phyloP scores from a whole-genome alignment of 2,113 vertebrate species.

The Phrynosoma platyrhinos region DNA sequence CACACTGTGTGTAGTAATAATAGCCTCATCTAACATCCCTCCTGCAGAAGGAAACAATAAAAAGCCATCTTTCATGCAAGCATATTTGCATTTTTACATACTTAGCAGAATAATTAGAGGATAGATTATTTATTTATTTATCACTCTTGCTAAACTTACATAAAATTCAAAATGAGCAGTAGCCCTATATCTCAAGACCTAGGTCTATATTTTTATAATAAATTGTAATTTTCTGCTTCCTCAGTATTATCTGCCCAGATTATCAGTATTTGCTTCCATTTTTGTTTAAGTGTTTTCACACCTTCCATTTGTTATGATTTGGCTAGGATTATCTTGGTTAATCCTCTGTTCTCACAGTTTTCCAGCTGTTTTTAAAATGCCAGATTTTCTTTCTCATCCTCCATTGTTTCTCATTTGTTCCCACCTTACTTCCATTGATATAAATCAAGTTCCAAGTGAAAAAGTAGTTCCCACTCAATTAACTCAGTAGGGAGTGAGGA shows the following conservation, averaged over 20 bases:
- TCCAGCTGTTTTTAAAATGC: no score
- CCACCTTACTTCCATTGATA: no score
- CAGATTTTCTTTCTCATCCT: no score
- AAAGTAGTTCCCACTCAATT: no score
- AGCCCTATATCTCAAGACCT: background rate
- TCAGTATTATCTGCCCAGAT: background rate
- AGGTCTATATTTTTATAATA: background rate
- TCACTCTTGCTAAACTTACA: background rate
- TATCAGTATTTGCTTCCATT: background rate
- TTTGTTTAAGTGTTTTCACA: background rate
- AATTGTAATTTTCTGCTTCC: background rate
- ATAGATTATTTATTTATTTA: slow-evolving; percentile 5
- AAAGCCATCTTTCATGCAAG: background rate
- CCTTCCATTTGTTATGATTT: no score
- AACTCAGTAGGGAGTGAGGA: no score
- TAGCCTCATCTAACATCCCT: background rate
- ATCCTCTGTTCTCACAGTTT: no score
- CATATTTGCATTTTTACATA: background rate
- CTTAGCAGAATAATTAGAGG: slow-evolving; percentile 22
- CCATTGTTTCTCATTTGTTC: no score
- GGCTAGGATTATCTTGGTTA: no score
- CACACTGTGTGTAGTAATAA: background rate
- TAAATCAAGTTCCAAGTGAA: no score
- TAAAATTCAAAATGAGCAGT: slow-evolving; percentile 17
- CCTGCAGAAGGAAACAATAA: background rate